A percentile compares a stretch with the other conserved stretches of the same genome.
Evolutionary conservation across 23 tunicate species (phyloP).

Genomic region (Ascidia mentula): DNA sequence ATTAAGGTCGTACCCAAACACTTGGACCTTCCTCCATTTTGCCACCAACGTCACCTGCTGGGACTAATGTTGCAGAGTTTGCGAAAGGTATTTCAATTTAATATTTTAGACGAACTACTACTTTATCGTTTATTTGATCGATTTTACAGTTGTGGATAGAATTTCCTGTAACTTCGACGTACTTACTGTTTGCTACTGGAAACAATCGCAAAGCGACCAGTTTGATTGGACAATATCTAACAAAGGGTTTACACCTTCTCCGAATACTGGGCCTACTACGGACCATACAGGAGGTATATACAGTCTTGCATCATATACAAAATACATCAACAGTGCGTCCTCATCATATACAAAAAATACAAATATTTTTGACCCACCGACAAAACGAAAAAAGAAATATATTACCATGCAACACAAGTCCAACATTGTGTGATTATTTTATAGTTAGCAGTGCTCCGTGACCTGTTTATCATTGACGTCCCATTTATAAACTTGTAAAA

Average conservation of each 20-base stretch:
- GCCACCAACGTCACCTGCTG: neutral
- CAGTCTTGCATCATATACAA: neutral
- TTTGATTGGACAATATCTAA: constrained; percentile 72
- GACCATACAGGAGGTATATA: constrained; percentile 67
- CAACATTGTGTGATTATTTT: too few species aligned
- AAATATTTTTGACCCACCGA: too few species aligned
- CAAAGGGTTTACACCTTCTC: constrained; percentile 29
- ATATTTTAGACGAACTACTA: too few species aligned
- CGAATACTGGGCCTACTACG: constrained; percentile 56
- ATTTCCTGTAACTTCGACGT: constrained; percentile 59
- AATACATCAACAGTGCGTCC: neutral
- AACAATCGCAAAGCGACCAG: constrained; percentile 37
- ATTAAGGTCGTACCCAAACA: neutral
- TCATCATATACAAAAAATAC: neutral
- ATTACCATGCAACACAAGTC: too few species aligned
- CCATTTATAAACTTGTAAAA: too few species aligned
- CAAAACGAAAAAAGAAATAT: too few species aligned
- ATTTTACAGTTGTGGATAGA: neutral
- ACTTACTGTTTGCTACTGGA: constrained; percentile 52
- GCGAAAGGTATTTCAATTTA: neutral
- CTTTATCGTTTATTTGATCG: neutral
- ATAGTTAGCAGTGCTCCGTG: too few species aligned
- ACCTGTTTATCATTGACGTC: too few species aligned
- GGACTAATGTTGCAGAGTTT: neutral
- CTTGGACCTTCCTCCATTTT: neutral